Percentiles rank a stretch among this genome's conserved stretches.
These are phyloP conservation scores for Frankliniella intonsa DNA, from an alignment of 2,888 invertebrate species.

Conservation along the genomic window DNA sequence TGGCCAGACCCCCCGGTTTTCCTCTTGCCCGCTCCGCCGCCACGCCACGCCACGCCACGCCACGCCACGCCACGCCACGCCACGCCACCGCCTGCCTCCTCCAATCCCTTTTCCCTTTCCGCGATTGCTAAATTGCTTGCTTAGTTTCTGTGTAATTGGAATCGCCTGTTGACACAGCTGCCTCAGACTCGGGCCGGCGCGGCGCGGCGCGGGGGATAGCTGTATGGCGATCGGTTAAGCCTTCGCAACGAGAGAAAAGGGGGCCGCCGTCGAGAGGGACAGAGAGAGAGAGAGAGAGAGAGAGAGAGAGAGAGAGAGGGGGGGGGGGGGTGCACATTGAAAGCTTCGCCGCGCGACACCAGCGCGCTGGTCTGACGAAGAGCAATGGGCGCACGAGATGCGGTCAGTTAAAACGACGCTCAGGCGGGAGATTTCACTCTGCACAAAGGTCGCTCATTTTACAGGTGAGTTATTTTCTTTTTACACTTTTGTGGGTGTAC, in stretches of 20 bases:
- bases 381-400: too few relatives aligned
- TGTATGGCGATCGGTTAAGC: not conserved
- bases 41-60: not conserved
- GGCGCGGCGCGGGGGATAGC: not conserved
- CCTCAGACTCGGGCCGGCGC: not conserved
- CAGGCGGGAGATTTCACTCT: too few relatives aligned
- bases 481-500: too few relatives aligned
- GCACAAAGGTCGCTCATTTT: too few relatives aligned
- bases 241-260: too few relatives aligned
- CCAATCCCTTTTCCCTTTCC: conserved; percentile 20
- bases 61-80: not conserved
- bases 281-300: not conserved
- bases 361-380: too few relatives aligned
- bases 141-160: conserved; percentile 25
- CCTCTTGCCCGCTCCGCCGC: not conserved
- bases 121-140: conserved; percentile 19
- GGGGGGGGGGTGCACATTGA: not conserved
- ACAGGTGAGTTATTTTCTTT: too few relatives aligned
- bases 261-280: not conserved
- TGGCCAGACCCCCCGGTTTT: too few relatives aligned
- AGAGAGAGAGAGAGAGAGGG: not conserved
- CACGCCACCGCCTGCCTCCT: not conserved
- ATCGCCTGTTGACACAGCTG: conserved; percentile 15
- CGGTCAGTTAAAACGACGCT: too few relatives aligned
- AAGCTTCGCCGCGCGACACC: too few relatives aligned